phyloP scores from a whole-genome alignment of 2,113 vertebrate species.

The Platysteira castanea region DNA sequence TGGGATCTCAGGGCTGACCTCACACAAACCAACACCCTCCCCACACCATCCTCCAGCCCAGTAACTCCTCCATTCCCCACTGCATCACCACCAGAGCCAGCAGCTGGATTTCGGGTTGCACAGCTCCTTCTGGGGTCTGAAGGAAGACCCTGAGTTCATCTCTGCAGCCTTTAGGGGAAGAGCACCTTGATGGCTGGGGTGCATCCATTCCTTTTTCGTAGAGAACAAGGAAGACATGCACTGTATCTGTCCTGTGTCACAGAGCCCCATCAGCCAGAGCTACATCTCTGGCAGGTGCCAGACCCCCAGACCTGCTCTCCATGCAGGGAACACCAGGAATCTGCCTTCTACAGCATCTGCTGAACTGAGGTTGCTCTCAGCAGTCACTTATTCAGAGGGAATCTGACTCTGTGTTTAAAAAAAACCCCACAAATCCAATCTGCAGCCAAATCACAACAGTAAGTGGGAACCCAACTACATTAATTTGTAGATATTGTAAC shows the following conservation, averaged over 20 bases:
- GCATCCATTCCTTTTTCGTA: rapidly evolving
- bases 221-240: rapidly evolving
- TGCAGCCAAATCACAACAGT: not conserved
- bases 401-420: not conserved
- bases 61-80: not conserved
- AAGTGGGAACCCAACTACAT: not conserved
- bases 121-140: not conserved
- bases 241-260: rapidly evolving
- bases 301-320: not conserved
- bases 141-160: not conserved
- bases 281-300: not conserved
- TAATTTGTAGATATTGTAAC: not conserved
- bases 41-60: not conserved
- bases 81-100: not conserved
- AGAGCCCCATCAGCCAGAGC: not conserved
- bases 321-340: not conserved
- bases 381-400: not conserved
- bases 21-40: not conserved
- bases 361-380: not conserved
- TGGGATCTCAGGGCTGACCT: not conserved
- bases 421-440: not conserved
- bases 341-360: not conserved
- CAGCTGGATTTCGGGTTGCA: not conserved
- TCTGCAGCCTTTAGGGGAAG: not conserved
- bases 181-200: not conserved